Evolutionary conservation across 2,888 invertebrate genomes (phyloP), one percentile per base, ranked within the genome.

Genomic region (Dione juno): DNA sequence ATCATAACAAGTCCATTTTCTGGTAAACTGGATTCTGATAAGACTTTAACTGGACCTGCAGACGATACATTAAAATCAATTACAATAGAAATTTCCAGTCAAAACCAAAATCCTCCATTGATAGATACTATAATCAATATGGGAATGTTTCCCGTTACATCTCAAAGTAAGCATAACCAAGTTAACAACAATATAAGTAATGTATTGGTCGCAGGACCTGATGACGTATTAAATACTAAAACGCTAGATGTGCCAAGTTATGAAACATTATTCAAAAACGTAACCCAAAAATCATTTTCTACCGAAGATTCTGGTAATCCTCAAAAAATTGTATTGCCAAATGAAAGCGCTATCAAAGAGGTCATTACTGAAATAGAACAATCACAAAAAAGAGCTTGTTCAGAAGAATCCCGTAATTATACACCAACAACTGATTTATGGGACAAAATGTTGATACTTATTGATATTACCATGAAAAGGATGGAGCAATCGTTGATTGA

Each of bases 361-460:
- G 77, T 84, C 19, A 67, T 86, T 3, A 78, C 79, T 40, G 79
- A 83, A 66, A 76, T 71, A 50, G 78, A 82, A 19, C 77, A 80
- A 48, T 37, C 67, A 7, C 77, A 81, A 57, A 79, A 75, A 65
- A 81, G 75, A 74, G 69, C 75, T 0, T 79, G 77, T 74, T 75
- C 80, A 5, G 81, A 84, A n/a, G 85, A 85, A 64, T 67, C 71
- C 1, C 77, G 75, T 58, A 76, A 72, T 21, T 74, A 77, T 63
- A 80, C 83, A 7, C 72, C 75, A 1, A 71, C 84, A 10, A 67
- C 77, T 16, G 87, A 89, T 13, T 77, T 92, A 35, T 88, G 84
- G 86, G 86, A 89, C 6, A 84, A 79, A 68, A 73, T 92, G 8
- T 78, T 81, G 7, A 43, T 79, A 72, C 77, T 83, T 1, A 70